Evolutionary conservation across 2,113 vertebrate genomes (phyloP), one percentile per base, ranked within the genome.

Genomic region (Chionomys nivalis): DNA sequence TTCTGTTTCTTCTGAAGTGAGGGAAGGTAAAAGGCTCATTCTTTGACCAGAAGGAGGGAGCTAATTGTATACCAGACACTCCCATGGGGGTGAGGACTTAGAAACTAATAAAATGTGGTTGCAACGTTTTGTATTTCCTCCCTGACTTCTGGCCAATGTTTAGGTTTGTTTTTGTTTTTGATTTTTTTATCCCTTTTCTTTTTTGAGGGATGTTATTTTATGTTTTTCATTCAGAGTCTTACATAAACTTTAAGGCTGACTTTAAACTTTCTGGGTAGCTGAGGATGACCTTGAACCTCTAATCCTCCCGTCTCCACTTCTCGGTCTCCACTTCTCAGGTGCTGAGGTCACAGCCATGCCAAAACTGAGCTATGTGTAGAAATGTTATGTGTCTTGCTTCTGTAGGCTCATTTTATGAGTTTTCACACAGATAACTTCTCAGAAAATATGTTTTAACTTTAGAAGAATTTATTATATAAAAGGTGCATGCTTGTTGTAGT

Each of bases 21-120:
- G 77, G 61, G 86, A 96, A 96, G 61, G 88, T 49, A 63, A 87
- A 92, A 33, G 42, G 70, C 79, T 47, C 42, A 39, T 73, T 87
- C 47, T 1, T 90, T 81, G 52, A 70, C 14, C 61, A 82, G 70
- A 86, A 42, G 39, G 44, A 58, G 36, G 78, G 33, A 83, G 61
- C 39, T 93, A 42, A 91, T 87, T 61, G 92, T 44, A 86, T 1
- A 1, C 31, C 28, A 61, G 76, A 58, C 3, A 49, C 61, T n/a
- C 7, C 36, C 58, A 58, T 36, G 9, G 36, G 9, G 61, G 44
- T 11, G 39, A 77, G 70, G 14, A 44, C 63, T 14, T 76, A 47
- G 87, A 89, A 14, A 86, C 61, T 61, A 49, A n/a, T 6, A 52
- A 94, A 66, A 92, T 33, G 12, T 36, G n/a, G 31, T 61, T n/a